Percentiles rank a stretch among this genome's conserved stretches.
phyloP scores from a whole-genome alignment of 2,888 invertebrate genomes.

The Plebejus argus region DNA sequence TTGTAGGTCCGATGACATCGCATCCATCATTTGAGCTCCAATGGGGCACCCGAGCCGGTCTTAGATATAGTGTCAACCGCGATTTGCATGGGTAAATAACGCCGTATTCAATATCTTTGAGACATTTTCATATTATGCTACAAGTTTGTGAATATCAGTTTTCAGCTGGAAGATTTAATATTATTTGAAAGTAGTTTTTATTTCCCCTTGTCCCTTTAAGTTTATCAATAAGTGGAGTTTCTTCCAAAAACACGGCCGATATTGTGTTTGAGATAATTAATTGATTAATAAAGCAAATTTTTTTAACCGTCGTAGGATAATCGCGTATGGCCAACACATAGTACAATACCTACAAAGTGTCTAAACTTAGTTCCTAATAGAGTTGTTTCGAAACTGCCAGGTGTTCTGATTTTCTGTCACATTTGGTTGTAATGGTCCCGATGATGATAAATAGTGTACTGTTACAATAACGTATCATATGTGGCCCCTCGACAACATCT shows the following conservation, averaged over 20 bases:
- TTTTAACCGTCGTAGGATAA: too few relatives aligned
- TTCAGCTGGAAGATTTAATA: neutral
- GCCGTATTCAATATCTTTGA: conserved; percentile 13
- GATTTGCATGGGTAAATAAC: conserved; percentile 27
- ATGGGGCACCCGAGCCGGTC: conserved; percentile 22
- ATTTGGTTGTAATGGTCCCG: conserved; percentile 9
- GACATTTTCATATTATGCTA: neutral
- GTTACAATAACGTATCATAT: conserved; percentile 30
- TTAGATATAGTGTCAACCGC: conserved; percentile 10
- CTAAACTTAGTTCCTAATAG: neutral
- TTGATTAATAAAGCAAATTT: too few relatives aligned
- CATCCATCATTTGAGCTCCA: conserved; percentile 61
- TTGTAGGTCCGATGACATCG: conserved; percentile 70
- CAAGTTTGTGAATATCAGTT: neutral
- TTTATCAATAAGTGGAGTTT: too few relatives aligned
- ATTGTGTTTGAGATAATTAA: too few relatives aligned
- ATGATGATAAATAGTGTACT: conserved; percentile 13
- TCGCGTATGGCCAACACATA: neutral
- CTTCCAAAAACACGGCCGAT: too few relatives aligned
- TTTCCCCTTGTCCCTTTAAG: neutral
- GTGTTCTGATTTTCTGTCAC: neutral
- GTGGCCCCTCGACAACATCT: conserved; percentile 54
- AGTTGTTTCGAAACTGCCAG: neutral
- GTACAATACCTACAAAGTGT: neutral
- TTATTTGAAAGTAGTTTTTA: neutral